Evolutionary conservation across 2,113 vertebrate species (phyloP), one percentile per base, ranked within the genome.

Genomic region (Rhagologus leucostigma): DNA sequence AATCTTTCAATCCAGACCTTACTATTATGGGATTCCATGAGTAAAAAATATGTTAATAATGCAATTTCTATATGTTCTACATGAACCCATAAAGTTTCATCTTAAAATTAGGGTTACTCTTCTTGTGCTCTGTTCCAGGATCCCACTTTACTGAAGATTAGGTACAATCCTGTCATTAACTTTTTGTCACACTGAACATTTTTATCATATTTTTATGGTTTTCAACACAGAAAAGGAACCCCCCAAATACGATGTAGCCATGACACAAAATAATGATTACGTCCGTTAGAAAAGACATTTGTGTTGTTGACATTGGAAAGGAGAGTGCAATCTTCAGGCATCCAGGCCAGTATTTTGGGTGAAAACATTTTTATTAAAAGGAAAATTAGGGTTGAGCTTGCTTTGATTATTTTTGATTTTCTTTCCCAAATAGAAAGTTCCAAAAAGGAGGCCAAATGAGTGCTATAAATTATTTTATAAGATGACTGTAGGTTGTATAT

Each of bases 381-480:
- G n/a, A 75, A 69, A 86, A 42, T 13, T 49, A 74, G n/a, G 26
- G 7, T 18, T 79, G 62, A 52, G 24, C 33, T 69, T 91, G 37
- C 19, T 77, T 78, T 68, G 39, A 60, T 78, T 88, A 11, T 15
- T 69, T 71, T 56, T 57, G 0, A 10, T 35, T 69, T 71, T 73
- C 55, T 63, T 67, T 16, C 55, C 32, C 42, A 69, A 89, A 63
- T 10, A 86, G 30, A 84, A 90, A 44, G 39, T 88, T 93, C 67
- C 57, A 87, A 46, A 92, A 75, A 67, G n/a, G 10, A 62, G 50
- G 84, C 65, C 78, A 96, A 95, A 44, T 47, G 22, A 84, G 12
- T 46, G 22, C 50, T 87, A 74, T 87, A 76, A 93, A 79, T 83
- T 91, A 74, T 94, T 92, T 92, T 92, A 49, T 91, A 92, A 79